Evolutionary conservation across 2,797 vertebrate species (phyloP).

Genomic region (Lutjanus campechanus): DNA sequence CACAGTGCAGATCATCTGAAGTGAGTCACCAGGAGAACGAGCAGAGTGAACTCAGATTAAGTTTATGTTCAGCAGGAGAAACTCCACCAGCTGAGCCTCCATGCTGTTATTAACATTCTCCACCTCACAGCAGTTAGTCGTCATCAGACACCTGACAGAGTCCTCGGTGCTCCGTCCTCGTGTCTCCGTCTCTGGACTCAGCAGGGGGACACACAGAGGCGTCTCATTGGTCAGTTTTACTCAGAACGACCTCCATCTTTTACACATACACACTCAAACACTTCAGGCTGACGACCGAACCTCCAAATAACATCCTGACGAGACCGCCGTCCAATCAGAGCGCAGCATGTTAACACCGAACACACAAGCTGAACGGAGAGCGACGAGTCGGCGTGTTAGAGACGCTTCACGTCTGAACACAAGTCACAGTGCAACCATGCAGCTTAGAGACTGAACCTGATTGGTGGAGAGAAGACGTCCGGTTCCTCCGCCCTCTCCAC

Average conservation of each 20-base stretch:
- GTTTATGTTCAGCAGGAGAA: not conserved
- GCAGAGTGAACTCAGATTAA: too few species aligned
- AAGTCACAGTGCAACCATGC: slow-evolving; percentile 68
- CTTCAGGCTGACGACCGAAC: too few species aligned
- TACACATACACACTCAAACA: too few species aligned
- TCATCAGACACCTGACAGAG: not conserved
- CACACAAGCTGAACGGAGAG: not conserved
- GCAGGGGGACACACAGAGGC: not conserved
- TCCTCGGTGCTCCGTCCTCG: not conserved
- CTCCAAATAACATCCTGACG: not conserved
- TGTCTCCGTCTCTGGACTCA: not conserved
- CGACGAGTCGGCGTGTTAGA: not conserved
- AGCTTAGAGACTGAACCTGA: slow-evolving; percentile 79
- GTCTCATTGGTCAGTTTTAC: too few species aligned
- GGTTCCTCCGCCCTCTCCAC: slow-evolving; percentile 80
- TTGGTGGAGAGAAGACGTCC: slow-evolving; percentile 85
- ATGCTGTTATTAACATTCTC: slow-evolving; percentile 55
- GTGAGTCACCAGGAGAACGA: too few species aligned
- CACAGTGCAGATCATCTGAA: too few species aligned
- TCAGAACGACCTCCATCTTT: too few species aligned
- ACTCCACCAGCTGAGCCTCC: slow-evolving; percentile 8
- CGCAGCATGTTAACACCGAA: not conserved
- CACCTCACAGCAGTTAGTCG: slow-evolving; percentile 60
- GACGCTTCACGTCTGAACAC: slow-evolving; percentile 1
- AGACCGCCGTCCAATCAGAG: not conserved